Conservation (phyloP, 2,888 invertebrate species). For the Rhopalosiphum nymphaeae region DNA sequence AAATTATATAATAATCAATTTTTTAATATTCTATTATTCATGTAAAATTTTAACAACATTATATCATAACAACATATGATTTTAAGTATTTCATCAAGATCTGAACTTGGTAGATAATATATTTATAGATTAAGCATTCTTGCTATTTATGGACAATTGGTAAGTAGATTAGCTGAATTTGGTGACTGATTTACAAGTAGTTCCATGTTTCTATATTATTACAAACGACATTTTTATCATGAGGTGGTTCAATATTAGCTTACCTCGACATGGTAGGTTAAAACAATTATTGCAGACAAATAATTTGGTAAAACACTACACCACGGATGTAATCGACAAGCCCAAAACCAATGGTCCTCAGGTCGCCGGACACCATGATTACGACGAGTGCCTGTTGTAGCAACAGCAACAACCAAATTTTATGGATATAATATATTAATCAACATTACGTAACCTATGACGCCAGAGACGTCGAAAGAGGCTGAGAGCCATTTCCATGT, state of each 20-base stretch:
- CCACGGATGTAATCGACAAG: background rate
- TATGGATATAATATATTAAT: background rate
- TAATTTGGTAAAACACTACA: background rate
- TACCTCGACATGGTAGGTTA: conserved; percentile 25
- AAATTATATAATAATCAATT: background rate
- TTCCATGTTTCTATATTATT: background rate
- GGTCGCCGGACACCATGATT: background rate
- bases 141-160: background rate
- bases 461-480: background rate
- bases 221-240: background rate
- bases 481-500: background rate
- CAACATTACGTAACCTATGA: background rate
- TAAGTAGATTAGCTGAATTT: too few relatives aligned
- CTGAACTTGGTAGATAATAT: background rate
- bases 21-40: background rate
- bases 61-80: background rate
- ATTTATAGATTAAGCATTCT: background rate
- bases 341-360: background rate
- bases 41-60: background rate
- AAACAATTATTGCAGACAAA: background rate
- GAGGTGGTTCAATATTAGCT: background rate
- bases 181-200: background rate
- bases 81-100: background rate
- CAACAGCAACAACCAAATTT: background rate
- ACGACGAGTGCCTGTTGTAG: background rate